These are phyloP conservation scores for Furnarius figulus DNA, from an alignment of 2,113 vertebrate genomes.

Conservation along the genomic window DNA sequence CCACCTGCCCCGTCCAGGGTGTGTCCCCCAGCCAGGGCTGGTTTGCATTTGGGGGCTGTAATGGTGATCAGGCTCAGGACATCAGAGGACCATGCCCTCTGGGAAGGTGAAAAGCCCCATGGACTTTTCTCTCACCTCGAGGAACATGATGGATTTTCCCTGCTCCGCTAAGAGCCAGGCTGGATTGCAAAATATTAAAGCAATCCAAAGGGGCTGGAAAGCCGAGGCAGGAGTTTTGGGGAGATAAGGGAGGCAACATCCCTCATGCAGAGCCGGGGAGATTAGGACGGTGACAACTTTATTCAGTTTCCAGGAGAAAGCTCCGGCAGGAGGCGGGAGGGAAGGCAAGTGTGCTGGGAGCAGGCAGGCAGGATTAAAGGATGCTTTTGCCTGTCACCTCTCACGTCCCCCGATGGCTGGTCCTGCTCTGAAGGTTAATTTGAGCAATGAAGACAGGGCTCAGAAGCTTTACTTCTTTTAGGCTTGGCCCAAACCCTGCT, in stretches of 20 bases:
- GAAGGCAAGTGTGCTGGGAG: background rate
- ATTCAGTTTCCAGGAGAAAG: background rate
- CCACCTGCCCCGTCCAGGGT: background rate
- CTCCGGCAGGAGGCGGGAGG: accelerated
- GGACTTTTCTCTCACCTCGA: background rate
- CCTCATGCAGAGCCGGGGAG: background rate
- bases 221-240: background rate
- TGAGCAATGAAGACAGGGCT: background rate
- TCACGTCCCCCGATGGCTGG: background rate
- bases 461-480: background rate
- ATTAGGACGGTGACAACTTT: background rate
- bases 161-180: background rate
- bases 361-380: background rate
- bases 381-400: background rate
- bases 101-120: background rate
- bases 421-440: background rate
- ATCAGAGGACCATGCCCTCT: background rate
- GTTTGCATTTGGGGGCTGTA: background rate
- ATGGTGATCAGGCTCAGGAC: background rate
- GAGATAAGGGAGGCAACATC: background rate
- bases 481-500: background rate
- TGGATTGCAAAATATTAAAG: background rate
- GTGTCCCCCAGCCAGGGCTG: background rate
- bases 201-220: background rate
- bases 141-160: background rate